Evolutionary conservation across 30 jellyfish, hydroid and myxozoan species (phyloP), one percentile per base, ranked within the genome.

Genomic region (Cassiopea andromeda): DNA sequence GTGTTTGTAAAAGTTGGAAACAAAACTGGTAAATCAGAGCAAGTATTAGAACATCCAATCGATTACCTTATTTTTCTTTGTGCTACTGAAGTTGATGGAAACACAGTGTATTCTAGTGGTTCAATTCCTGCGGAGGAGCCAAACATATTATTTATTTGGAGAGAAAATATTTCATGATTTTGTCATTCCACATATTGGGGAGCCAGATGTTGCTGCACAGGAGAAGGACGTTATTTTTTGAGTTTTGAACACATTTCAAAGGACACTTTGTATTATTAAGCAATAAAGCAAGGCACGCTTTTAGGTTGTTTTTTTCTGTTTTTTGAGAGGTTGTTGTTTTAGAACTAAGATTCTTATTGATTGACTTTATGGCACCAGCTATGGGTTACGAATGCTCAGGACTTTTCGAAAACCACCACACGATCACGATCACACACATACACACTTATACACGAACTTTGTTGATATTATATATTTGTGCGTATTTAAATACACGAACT

Each of bases 91-190:
- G 84, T 15, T 60, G 84, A 75, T 75, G 84, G 45, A 47, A 60
- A 75, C 48, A 75, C 61, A 7, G 84, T 18, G 10, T 18, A 19
- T 50, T 2, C 5, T 50, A 50, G 64, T 50, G 64, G 9, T 50
- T 50, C 64, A 50, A 50, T 50, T 50, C 68, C 61, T 75, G 84
- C 84, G 67, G 66, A 45, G 84, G n/a, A 75, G 84, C 84, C 84
- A 75, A 43, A 75, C 66, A 18, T 45, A 75, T 75, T 75, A 9
- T n/a, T n/a, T n/a, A n/a, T n/a, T n/a, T n/a, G 9, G 9, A 9
- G 9, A 9, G 64, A 9, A 50, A 50, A 50, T 50, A 9, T 50
- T 50, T 9, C 64, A 50, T 50, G 64, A 50, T 50, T 50, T 5
- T 50, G 64, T 2, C 64, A 50, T 50, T 50, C 9, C 64, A 50